Evolutionary conservation across 2,113 vertebrate genomes (phyloP).

Genomic region (Echinops telfairi): DNA sequence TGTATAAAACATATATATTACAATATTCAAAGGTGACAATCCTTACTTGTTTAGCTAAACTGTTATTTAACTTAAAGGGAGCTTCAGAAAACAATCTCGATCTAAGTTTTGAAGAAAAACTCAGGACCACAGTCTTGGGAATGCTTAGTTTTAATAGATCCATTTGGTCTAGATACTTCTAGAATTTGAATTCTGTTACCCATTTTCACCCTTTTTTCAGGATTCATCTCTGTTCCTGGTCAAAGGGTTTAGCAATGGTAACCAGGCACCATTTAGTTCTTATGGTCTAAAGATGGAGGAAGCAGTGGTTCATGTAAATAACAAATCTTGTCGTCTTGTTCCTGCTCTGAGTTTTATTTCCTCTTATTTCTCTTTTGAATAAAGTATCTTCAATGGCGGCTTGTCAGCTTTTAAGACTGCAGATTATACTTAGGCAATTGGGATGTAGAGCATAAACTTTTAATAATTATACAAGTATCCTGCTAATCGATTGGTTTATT

Average conservation of each 20-base stretch:
- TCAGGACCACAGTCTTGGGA: not conserved
- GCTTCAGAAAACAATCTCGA: not conserved
- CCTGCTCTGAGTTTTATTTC: not conserved
- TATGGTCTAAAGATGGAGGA: not conserved
- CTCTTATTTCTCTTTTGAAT: not conserved
- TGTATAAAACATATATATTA: too few relatives aligned
- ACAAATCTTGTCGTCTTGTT: not conserved
- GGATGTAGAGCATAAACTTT: not conserved
- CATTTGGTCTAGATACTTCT: not conserved
- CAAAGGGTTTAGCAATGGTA: not conserved
- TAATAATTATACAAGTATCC: not conserved
- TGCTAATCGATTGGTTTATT: not conserved
- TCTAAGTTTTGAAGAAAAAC: not conserved
- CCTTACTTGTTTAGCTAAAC: too few relatives aligned
- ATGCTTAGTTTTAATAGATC: not conserved
- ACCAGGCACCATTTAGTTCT: not conserved
- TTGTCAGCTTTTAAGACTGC: not conserved
- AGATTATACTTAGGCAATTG: not conserved
- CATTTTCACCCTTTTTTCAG: not conserved
- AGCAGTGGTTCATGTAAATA: not conserved
- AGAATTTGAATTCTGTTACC: not conserved
- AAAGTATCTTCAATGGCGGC: not conserved
- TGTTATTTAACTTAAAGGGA: not conserved
- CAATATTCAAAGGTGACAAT: too few relatives aligned
- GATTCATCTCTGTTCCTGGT: not conserved